Base-by-base conservation (phyloP, 2,797 vertebrate genomes). In the Nasua narica region DNA sequence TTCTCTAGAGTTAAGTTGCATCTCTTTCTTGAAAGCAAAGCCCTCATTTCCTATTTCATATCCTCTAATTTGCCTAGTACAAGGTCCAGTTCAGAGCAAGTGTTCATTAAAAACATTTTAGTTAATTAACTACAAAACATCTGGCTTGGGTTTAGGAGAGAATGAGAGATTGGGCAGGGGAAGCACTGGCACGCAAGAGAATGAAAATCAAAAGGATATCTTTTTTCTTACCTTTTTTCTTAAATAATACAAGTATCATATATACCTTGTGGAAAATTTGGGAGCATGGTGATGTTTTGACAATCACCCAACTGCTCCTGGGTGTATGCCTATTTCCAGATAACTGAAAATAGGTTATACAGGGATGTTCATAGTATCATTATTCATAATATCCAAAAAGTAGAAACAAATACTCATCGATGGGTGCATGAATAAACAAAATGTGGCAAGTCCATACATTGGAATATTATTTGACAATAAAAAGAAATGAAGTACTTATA, bases 91-190 rank as follows among this genome's bases (percentile, higher is more conserved):
- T 96, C 76, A 88, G 94, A 94, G 78, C 52, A 96, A 87, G 32
- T 23, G 19, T 95, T 97, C 85, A 94, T 97, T 97, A 92, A 92
- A 89, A 93, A 76, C 72, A 78, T 88, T 96, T 96, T 86, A 79
- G 67, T 40, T 97, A 97, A 96, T 96, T 96, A 96, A 87, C 87
- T 85, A 69, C 35, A 95, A 95, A 97, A 90, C 7, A 27, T 88
- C 91, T 95, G 86, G 58, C 32, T 96, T 92, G 54, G 50, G 16
- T 93, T 92, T 92, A 77, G 58, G 77, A 90, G 82, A 84, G 23
- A 96, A 87, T 70, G 60, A 97, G 48, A 87, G 82, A 74, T 83
- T 77, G 46, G 78, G 8, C 40, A 95, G 10, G 46, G 35, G 62
- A 96, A 96, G 19, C 89, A 58, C 48, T 92, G 70, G 14, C 23